Percentiles rank a stretch among this genome's conserved stretches.
These are phyloP conservation scores for Catharus minimus DNA, from an alignment of 2,113 vertebrate genomes.

Conservation along the genomic window DNA sequence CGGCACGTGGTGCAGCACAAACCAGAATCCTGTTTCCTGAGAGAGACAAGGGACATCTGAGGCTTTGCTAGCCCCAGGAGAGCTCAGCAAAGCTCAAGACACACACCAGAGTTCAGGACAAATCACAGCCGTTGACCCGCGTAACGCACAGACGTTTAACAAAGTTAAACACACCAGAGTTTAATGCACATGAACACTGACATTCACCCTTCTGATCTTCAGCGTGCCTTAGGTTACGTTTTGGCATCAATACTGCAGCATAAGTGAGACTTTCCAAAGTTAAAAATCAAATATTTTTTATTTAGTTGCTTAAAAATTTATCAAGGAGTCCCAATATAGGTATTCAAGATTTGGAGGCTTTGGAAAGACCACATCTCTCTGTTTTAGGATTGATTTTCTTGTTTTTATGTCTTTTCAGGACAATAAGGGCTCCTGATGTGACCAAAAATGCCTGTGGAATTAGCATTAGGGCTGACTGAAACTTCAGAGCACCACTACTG, in stretches of 20 bases:
- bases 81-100: not conserved
- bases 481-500: not conserved
- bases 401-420: not conserved
- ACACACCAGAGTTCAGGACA: not conserved
- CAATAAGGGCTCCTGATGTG: not conserved
- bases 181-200: rapidly evolving
- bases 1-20: constrained; percentile 93
- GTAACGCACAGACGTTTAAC: no score
- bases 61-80: not conserved
- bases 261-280: not conserved
- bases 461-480: not conserved
- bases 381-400: not conserved
- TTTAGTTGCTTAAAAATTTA: not conserved
- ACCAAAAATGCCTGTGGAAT: constrained; percentile 23
- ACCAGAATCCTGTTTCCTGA: constrained; percentile 98
- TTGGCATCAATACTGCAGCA: not conserved
- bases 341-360: not conserved
- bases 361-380: not conserved
- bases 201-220: not conserved
- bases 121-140: not conserved
- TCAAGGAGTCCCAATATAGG: rapidly evolving
- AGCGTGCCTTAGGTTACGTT: not conserved
- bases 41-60: not conserved
- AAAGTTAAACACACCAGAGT: no score
- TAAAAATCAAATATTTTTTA: not conserved